A percentile compares a stretch with the other conserved stretches of the same genome.
Evolutionary conservation across 2,113 vertebrate genomes (phyloP).

Genomic region (Chroicocephalus ridibundus): DNA sequence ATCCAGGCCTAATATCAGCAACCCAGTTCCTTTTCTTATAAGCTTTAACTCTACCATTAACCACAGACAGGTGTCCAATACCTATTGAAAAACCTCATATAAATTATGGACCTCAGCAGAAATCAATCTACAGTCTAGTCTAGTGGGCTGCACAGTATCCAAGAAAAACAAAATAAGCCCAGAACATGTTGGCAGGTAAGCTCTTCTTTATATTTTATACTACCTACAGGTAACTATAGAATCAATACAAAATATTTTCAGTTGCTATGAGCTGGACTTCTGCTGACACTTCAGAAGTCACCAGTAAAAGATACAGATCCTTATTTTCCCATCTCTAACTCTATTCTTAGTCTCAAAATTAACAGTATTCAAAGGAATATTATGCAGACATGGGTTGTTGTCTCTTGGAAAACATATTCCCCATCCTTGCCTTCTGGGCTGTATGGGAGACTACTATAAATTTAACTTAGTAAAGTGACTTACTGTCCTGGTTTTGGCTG

Average conservation of each 20-base stretch:
- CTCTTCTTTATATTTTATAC: not conserved
- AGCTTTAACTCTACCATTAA: slow-evolving; percentile 36
- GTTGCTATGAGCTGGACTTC: not conserved
- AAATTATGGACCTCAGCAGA: slow-evolving; percentile 29
- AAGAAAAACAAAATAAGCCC: not conserved
- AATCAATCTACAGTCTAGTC: not conserved
- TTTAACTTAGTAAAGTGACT: not conserved
- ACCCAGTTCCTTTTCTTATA: not conserved
- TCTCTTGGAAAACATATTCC: not conserved
- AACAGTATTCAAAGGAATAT: not conserved
- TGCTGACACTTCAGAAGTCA: not conserved
- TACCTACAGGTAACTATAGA: not conserved
- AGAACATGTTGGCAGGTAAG: not conserved
- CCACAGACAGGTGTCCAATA: slow-evolving; percentile 5
- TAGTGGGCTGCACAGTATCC: not conserved
- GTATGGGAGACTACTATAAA: not conserved
- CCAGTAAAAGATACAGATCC: not conserved
- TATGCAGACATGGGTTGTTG: not conserved
- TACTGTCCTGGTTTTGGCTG: not conserved
- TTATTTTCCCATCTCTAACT: not conserved
- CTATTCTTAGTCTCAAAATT: not conserved
- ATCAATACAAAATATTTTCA: not conserved
- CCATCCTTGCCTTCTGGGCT: not conserved
- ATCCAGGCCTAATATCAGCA: not conserved
- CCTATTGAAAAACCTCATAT: not conserved